A percentile compares a stretch with the other conserved stretches of the same genome.
These are phyloP conservation scores for Crypturellus undulatus DNA, from an alignment of 2,113 vertebrate species.

Conservation along the genomic window DNA sequence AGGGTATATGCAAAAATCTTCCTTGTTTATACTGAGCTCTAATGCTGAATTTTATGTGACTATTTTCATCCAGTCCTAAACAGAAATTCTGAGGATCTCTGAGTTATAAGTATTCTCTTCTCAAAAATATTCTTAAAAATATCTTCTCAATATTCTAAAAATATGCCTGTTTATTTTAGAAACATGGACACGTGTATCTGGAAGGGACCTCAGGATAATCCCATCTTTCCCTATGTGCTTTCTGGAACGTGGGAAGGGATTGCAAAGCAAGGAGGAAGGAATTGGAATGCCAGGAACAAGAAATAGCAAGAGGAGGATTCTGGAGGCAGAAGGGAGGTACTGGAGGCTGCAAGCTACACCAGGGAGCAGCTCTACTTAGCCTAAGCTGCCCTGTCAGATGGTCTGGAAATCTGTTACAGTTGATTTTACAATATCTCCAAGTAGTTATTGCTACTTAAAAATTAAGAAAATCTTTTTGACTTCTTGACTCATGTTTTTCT, in stretches of 20 bases:
- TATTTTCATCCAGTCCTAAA: background rate
- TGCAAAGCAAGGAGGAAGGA: background rate
- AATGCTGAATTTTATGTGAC: background rate
- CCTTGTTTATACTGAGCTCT: background rate
- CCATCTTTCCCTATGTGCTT: rapidly evolving
- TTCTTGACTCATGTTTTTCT: background rate
- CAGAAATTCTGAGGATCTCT: background rate
- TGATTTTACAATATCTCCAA: background rate
- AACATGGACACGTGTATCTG: background rate
- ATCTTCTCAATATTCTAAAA: too few relatives aligned
- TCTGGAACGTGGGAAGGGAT: background rate
- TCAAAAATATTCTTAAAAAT: background rate
- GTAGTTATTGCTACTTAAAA: background rate
- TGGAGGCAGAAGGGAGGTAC: background rate
- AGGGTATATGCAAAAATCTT: background rate
- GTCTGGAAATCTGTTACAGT: background rate
- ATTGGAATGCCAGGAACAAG: background rate
- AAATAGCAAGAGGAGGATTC: background rate
- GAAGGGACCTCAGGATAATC: background rate
- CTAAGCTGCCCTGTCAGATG: background rate
- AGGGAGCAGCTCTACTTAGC: background rate
- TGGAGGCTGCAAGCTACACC: background rate
- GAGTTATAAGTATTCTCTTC: background rate
- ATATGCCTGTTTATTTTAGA: background rate
- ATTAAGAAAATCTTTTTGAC: background rate